Evolutionary conservation across 2,888 invertebrate genomes (phyloP).

Genomic region (Torymus aiolomorphi): DNA sequence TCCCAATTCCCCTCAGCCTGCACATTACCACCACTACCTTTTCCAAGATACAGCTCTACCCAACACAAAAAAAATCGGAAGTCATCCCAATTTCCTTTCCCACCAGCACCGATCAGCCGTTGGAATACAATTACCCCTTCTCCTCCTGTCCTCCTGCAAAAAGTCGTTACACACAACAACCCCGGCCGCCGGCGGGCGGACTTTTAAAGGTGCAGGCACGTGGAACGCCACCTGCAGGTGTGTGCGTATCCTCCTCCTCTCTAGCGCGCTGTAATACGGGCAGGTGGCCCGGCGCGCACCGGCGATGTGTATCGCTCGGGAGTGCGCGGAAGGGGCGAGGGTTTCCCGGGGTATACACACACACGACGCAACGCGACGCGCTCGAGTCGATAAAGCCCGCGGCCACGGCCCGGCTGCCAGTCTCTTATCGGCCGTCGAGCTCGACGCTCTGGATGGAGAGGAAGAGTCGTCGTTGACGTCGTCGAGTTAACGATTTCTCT

Average conservation of each 20-base stretch:
- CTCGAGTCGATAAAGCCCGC: constrained; percentile 32
- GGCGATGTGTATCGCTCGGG: too few species aligned
- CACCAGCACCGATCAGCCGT: constrained; percentile 7
- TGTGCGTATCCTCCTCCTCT: too few species aligned
- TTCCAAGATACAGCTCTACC: too few species aligned
- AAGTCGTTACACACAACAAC: constrained; percentile 20
- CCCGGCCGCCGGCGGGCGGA: neutral
- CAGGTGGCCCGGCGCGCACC: too few species aligned
- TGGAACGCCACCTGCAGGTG: constrained; percentile 21
- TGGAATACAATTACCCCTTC: neutral
- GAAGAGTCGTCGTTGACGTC: neutral
- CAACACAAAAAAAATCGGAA: constrained; percentile 12
- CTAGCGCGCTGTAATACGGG: too few species aligned
- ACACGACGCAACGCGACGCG: too few species aligned
- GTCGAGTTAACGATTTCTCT: constrained; percentile 4
- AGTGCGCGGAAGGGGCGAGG: too few species aligned
- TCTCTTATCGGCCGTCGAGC: constrained; percentile 44
- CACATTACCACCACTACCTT: too few species aligned
- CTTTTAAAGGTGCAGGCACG: constrained; percentile 49
- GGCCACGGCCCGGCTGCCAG: constrained; percentile 1
- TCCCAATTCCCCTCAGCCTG: too few species aligned
- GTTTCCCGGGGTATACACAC: too few species aligned
- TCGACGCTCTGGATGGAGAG: neutral
- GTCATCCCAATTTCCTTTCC: constrained; percentile 45
- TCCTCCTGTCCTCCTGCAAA: neutral